Evolutionary conservation across 2,113 vertebrate species (phyloP).

Genomic region (Chaetodon auriga): DNA sequence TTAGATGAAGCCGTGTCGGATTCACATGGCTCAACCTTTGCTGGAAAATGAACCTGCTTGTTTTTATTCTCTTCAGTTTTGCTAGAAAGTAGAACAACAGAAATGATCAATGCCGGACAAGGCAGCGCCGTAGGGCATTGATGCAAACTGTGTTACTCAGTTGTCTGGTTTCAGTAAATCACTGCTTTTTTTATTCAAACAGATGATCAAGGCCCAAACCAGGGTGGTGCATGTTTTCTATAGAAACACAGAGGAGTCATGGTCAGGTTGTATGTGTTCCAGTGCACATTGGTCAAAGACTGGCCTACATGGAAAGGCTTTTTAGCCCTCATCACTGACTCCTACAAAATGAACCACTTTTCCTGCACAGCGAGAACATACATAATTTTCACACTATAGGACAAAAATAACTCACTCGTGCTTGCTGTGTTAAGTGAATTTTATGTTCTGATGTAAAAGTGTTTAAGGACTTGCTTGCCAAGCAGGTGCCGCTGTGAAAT

Average conservation of each 20-base stretch:
- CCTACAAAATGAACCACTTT: not conserved
- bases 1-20: not conserved
- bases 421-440: conserved; percentile 8
- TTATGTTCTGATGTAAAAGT: not conserved
- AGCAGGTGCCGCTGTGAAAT: conserved; percentile 1
- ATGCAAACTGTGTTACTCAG: conserved; percentile 20
- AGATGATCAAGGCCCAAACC: not conserved
- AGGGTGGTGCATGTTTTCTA: not conserved
- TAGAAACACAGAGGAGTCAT: not conserved
- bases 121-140: not conserved
- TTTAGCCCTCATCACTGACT: conserved; percentile 2
- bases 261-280: not conserved
- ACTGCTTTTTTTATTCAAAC: conserved; percentile 17
- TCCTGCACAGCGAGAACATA: not conserved
- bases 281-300: not conserved
- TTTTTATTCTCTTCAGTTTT: not conserved
- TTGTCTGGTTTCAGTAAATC: conserved; percentile 11
- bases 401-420: not conserved
- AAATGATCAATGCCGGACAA: conserved; percentile 23
- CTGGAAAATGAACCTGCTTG: not conserved
- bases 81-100: conserved; percentile 2
- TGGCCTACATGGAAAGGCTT: conserved; percentile 4
- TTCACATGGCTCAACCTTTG: not conserved
- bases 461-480: conserved; percentile 16
- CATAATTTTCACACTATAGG: not conserved